These are phyloP conservation scores for Peromyscus nudipes DNA, from an alignment of 2,797 vertebrate species.

Conservation along the genomic window DNA sequence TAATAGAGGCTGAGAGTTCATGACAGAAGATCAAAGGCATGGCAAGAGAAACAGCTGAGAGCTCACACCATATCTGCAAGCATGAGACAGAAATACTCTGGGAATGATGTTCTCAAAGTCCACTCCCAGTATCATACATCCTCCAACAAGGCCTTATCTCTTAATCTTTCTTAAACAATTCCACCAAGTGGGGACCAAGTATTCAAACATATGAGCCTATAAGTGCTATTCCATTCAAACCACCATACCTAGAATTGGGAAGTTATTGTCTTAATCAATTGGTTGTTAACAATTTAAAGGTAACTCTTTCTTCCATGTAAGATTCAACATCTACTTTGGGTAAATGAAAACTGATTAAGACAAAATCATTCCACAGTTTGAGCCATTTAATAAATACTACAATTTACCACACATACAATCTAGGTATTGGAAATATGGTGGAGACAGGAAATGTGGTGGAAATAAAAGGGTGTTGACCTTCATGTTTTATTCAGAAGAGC, in stretches of 20 bases:
- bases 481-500: neutral
- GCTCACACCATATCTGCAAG: too few relatives aligned
- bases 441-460: neutral
- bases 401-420: neutral
- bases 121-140: neutral
- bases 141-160: too few relatives aligned
- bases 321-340: slow-evolving; percentile 14
- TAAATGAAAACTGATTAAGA: slow-evolving; percentile 35
- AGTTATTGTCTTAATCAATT: neutral
- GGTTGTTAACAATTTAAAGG: slow-evolving; percentile 23
- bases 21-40: neutral
- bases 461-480: neutral
- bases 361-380: neutral
- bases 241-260: neutral
- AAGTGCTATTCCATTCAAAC: neutral
- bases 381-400: neutral
- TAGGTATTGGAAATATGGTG: neutral
- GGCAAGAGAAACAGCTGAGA: neutral
- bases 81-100: neutral
- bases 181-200: neutral
- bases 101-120: neutral
- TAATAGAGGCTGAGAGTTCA: too few relatives aligned
- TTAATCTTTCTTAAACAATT: neutral
- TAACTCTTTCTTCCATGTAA: neutral
- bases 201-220: neutral